Percentiles rank a stretch among this genome's conserved stretches.
Evolutionary conservation across 2,797 vertebrate genomes (phyloP).

Genomic region (Halcyon leucocephala): DNA sequence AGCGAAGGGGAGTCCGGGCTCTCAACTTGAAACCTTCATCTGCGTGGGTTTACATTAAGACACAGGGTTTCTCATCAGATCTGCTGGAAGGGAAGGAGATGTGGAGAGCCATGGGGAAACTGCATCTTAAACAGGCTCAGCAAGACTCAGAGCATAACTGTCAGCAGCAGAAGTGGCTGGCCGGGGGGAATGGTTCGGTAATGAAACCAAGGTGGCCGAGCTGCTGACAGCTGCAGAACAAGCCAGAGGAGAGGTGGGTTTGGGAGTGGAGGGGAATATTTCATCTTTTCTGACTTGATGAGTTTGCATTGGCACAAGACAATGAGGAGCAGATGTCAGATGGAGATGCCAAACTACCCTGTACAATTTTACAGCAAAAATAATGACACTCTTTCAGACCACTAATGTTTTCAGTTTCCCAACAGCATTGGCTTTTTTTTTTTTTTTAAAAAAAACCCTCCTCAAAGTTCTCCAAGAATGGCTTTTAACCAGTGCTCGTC

Average conservation of each 20-base stretch:
- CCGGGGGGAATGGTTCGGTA: neutral
- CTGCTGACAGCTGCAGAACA: constrained; percentile 55
- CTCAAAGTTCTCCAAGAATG: neutral
- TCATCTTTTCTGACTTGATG: constrained; percentile 56
- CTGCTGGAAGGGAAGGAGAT: neutral
- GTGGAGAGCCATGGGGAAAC: neutral
- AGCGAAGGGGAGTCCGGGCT: neutral
- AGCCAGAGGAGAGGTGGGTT: constrained; percentile 53
- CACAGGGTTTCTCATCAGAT: neutral
- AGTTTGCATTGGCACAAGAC: constrained; percentile 62
- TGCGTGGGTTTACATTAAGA: accelerated
- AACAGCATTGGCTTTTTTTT: neutral
- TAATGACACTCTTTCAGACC: constrained; percentile 58
- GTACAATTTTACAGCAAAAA: constrained; percentile 34
- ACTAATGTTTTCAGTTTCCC: constrained; percentile 48
- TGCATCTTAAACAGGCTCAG: neutral
- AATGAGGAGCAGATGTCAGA: constrained; percentile 66
- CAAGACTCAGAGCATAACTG: constrained; percentile 34
- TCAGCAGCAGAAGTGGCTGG: constrained; percentile 63
- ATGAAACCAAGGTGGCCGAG: constrained; percentile 61
- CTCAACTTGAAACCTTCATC: neutral
- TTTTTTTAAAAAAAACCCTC: neutral
- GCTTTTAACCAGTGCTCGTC: constrained; percentile 40
- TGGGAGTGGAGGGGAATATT: constrained; percentile 52
- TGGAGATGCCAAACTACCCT: constrained; percentile 53